phyloP scores from a whole-genome alignment of 2,888 invertebrate species.

The Alentia gelatinosa region DNA sequence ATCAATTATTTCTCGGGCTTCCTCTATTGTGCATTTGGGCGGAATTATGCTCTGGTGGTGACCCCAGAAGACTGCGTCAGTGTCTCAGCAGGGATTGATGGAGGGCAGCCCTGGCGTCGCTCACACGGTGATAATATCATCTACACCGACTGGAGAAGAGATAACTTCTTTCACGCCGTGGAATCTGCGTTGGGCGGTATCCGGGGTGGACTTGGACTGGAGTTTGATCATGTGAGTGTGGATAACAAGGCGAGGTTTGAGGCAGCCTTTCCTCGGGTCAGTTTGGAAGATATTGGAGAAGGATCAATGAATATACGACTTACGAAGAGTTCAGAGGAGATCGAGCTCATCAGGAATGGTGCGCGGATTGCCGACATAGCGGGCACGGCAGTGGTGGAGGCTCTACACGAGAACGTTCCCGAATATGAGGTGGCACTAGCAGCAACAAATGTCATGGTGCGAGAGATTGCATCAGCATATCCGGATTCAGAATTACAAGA shows the following conservation, averaged over 20 bases:
- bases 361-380: slow-evolving; percentile 58
- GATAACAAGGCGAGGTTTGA: slow-evolving; percentile 56
- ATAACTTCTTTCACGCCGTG: slow-evolving; percentile 60
- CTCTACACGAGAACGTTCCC: slow-evolving; percentile 56
- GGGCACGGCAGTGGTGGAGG: slow-evolving; percentile 57
- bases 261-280: background rate
- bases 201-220: slow-evolving; percentile 41
- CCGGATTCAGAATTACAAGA: slow-evolving; percentile 57
- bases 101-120: slow-evolving; percentile 60
- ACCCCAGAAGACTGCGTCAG: slow-evolving; percentile 41
- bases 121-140: slow-evolving; percentile 56
- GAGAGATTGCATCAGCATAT: slow-evolving; percentile 57
- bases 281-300: slow-evolving; percentile 54
- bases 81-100: slow-evolving; percentile 57
- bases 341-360: slow-evolving; percentile 51
- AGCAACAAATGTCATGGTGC: slow-evolving; percentile 52
- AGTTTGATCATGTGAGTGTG: slow-evolving; percentile 60
- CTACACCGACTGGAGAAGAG: slow-evolving; percentile 61
- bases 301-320: slow-evolving; percentile 57
- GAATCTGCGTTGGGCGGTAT: background rate
- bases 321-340: slow-evolving; percentile 57
- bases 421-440: slow-evolving; percentile 62
- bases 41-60: slow-evolving; percentile 57
- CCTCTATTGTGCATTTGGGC: slow-evolving; percentile 58
- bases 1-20: slow-evolving; percentile 61